Evolutionary conservation across 2,797 vertebrate genomes (phyloP).

Genomic region (Hyperoplus lanceolatus): DNA sequence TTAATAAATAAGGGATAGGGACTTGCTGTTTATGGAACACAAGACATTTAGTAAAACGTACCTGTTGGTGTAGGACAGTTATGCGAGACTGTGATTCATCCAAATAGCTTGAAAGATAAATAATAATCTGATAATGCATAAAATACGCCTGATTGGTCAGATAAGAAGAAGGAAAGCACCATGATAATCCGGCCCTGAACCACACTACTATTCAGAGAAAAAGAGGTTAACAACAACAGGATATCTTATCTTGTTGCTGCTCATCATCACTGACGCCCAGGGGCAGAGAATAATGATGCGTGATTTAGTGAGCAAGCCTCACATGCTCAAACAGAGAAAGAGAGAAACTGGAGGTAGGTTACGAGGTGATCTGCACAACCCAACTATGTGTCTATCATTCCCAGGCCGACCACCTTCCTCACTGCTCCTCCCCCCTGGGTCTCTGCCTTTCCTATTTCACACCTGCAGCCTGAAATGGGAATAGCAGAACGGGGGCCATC

Average conservation of each 20-base stretch:
- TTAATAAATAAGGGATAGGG: not conserved
- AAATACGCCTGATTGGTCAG: not conserved
- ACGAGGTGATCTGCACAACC: conserved; percentile 35
- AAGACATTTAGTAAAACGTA: not conserved
- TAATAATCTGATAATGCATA: not conserved
- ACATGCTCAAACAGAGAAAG: conserved; percentile 25
- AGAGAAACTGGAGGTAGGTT: conserved; percentile 21
- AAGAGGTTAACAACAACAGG: not conserved
- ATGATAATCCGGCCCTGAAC: not conserved
- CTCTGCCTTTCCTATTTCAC: conserved; percentile 71
- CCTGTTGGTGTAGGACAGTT: not conserved
- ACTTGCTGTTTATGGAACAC: not conserved
- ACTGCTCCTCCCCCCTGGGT: conserved; percentile 60
- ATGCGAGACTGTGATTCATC: not conserved
- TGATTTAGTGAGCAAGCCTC: not conserved
- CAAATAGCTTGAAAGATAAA: not conserved
- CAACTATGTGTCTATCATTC: conserved; percentile 45
- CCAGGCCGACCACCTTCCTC: conserved; percentile 49
- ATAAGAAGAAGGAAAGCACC: not conserved
- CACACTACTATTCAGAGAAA: not conserved
- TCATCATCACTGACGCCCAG: not conserved
- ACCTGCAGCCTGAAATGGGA: conserved; percentile 82
- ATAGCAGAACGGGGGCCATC: conserved; percentile 62
- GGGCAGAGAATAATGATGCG: not conserved
- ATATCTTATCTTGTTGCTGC: not conserved